Base-by-base conservation (phyloP, 2,888 invertebrate genomes). In the Ormyrus pomaceus region DNA sequence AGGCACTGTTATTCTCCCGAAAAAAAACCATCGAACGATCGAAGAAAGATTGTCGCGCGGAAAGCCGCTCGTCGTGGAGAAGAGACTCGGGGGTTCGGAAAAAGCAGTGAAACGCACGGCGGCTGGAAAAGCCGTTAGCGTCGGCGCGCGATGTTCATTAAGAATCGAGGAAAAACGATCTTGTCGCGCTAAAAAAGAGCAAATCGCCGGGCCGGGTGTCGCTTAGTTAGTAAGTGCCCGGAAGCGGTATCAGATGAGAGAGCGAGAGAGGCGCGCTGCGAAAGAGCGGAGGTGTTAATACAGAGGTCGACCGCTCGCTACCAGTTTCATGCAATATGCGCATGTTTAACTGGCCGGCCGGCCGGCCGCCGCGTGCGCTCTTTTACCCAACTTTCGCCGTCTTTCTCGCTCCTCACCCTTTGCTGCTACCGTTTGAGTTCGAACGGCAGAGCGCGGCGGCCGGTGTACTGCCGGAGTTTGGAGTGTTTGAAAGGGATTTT, bases 311-410 rank as follows among this genome's bases (percentile, higher is more conserved):
- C 87, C 88, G 88, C 86, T 86, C 85, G 87, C 87, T 87, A 89
- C 88, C 88, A 89, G 89, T 90, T 90, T 90, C 90, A 90, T 90
- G 89, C 89, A 90, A 90, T 90, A 90, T 90, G 90, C 90, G 89
- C 90, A 90, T 90, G 89, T 90, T 90, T 90, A 90, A 90, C 89
- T 88, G 90, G 88, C 83, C 83, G 82, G 82, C 10, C 11, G 51
- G 48, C 48, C 58, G 19, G 11, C 8, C n/a, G 50, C 64, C 10
- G 10, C 51, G 13, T 7, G 19, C 56, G 45, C 46, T 68, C 75
- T 64, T 76, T 73, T 72, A 53, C 53, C 46, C 58, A 62, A 50
- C 64, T 74, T 69, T 69, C 62, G 9, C 64, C 46, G 34, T 34
- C 34, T 34, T 34, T 34, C 34, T 34, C 34, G 34, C 34, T 34